These are phyloP conservation scores for Corythornis leucogaster DNA, from an alignment of 2,797 vertebrate species.

Conservation along the genomic window DNA sequence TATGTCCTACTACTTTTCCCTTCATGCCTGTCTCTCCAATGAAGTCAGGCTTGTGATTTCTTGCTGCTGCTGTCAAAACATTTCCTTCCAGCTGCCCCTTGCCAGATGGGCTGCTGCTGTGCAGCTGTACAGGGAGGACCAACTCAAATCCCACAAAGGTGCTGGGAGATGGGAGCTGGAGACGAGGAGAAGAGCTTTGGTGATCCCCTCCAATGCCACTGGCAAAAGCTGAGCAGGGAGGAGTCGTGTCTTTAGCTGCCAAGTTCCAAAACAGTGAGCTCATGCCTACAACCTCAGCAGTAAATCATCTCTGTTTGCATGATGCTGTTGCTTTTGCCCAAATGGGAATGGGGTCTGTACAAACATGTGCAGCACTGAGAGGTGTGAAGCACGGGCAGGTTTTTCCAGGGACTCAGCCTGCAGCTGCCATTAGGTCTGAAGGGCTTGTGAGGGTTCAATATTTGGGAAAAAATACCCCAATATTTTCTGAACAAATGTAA, in stretches of 20 bases:
- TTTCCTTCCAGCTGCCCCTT: neutral
- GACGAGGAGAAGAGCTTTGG: accelerated
- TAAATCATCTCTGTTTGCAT: neutral
- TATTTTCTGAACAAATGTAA: neutral
- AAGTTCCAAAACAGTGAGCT: neutral
- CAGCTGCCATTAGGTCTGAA: neutral
- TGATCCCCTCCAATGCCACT: accelerated
- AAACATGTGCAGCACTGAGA: accelerated
- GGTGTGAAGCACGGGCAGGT: neutral
- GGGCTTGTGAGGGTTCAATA: neutral
- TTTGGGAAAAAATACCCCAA: neutral
- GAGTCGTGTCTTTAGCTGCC: neutral
- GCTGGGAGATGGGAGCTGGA: neutral
- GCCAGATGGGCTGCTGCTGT: neutral
- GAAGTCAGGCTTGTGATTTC: neutral
- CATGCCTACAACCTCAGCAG: neutral
- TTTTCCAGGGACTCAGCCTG: neutral
- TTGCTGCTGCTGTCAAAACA: neutral
- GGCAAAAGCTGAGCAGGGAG: neutral
- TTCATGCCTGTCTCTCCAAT: too few species aligned
- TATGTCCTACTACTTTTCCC: accelerated
- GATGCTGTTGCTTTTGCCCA: accelerated
- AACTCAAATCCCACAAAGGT: neutral
- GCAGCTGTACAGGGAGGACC: accelerated
- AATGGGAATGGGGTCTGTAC: neutral